These are phyloP conservation scores for Dascyllus trimaculatus DNA, from an alignment of 2,113 vertebrate genomes.

Conservation along the genomic window DNA sequence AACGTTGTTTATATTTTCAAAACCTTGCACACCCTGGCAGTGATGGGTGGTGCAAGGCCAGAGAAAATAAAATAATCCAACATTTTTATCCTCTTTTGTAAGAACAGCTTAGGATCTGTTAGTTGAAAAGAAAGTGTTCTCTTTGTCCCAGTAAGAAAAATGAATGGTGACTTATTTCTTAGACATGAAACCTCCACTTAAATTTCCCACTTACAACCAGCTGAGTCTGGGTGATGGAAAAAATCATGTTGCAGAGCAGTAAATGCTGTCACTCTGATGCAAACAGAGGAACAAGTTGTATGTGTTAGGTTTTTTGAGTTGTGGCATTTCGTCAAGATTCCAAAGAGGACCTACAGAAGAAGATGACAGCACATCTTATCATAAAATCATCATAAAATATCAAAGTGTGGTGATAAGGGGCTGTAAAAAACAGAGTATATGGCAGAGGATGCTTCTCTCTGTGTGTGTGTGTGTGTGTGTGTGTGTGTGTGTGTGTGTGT, in stretches of 20 bases:
- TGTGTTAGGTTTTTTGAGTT: not conserved
- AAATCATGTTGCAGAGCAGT: not conserved
- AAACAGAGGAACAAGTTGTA: not conserved
- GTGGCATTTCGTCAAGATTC: slow-evolving; percentile 29
- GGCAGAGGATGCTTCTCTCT: not conserved
- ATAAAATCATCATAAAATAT: slow-evolving; percentile 63
- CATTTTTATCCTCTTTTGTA: not conserved
- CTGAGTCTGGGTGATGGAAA: not conserved
- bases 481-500: no score
- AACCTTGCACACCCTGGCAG: not conserved
- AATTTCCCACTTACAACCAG: not conserved
- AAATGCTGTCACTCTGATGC: slow-evolving; percentile 8
- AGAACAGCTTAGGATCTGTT: not conserved
- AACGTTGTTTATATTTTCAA: no score
- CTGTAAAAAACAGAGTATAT: slow-evolving; percentile 45
- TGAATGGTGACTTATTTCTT: no score
- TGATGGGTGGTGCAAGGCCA: no score
- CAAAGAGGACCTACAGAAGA: not conserved
- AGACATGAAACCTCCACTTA: not conserved
- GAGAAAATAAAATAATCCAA: no score
- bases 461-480: no score
- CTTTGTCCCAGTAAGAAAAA: slow-evolving; percentile 3
- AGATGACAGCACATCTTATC: slow-evolving; percentile 14
- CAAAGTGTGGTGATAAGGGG: slow-evolving; percentile 19
- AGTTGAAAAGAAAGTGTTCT: not conserved